Evolutionary conservation across 2,113 vertebrate species (phyloP), one percentile per base, ranked within the genome.

Genomic region (Ahaetulla prasina): DNA sequence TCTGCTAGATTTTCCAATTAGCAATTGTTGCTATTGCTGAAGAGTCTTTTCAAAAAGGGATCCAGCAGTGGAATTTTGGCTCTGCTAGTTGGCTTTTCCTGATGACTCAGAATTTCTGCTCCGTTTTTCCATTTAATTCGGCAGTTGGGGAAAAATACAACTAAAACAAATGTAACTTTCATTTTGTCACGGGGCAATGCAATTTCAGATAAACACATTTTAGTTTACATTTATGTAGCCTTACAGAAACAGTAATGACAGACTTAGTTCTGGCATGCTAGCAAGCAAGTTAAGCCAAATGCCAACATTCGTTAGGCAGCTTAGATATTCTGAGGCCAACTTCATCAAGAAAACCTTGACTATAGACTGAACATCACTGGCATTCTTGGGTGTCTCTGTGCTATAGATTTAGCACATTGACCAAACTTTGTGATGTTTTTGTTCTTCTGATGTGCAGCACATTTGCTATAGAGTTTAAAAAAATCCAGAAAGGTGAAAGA

Each of bases 41-140:
- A 92, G 43, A 53, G 1, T 7, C 3, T 27, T 93, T 18, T 27
- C 47, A 89, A 85, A 35, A 49, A 35, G 16, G 8, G 88, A 92
- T 54, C 50, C 18, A 55, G 50, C 53, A 92, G 16, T 92, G 91
- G 87, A 89, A 85, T 89, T 85, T 85, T 85, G 60, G 87, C 87
- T 49, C 49, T 47, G 52, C 39, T 43, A 25, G 39, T 25, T 85
- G 20, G 27, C 30, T 89, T 30, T 89, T 89, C 43, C 35, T 89
- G 55, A 45, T 39, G 68, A 89, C 39, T 84, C 91, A 92, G 35
- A 68, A 27, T 86, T 50, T 63, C 47, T 91, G 85, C 54, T 35
- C 20, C 45, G 23, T 18, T n/a, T 52, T 87, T 87, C 30, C 30
- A 50, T 87, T 86, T 86, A 30, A 3, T n/a, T 50, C 49, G 74